Base-by-base conservation (phyloP, 2,888 invertebrate genomes). In the Athetis lepigone region DNA sequence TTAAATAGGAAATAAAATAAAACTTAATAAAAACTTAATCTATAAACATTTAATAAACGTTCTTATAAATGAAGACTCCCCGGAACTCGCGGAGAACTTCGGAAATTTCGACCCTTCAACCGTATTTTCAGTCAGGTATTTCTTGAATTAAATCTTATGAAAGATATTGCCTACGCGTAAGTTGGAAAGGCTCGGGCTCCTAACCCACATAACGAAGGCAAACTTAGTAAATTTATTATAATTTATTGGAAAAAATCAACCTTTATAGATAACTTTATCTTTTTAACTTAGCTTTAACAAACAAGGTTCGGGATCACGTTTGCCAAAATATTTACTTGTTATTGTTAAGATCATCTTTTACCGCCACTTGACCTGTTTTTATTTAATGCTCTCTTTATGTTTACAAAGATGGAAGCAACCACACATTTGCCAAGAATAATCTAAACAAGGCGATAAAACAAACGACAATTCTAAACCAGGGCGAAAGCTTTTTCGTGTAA, bases 211-310 rank as follows among this genome's bases (percentile, higher is more conserved):
- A 65, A 64, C 49, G 71, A 77, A 77, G 59, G 54, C 52, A 45
- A 80, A 78, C 66, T 80, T 70, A 72, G 45, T 63, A 77, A 79
- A 79, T 80, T 72, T 80, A 79, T 79, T 77, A 72, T 77, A 79
- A 79, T 79, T 80, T 79, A 77, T 80, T 75, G 64, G 46, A 64
- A 75, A 79, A 80, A 77, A 75, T 64, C 75, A 62, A 50, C 71
- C 71, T 55, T 63, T 70, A 70, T 37, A 62, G 47, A 75, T 51
- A 75, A 75, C 71, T 75, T 72, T 54, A 57, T 57, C 49, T 71
- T 70, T 62, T 75, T 42, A 71, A 75, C 75, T 75, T 50, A 50
- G 49, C 63, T 75, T 75, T 55, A 64, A 75, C 71, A 64, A 75
- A 70, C 71, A 72, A 69, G 27, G 64, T 39, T 57, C 46, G 29